These are phyloP conservation scores for Petromus typicus DNA, from an alignment of 2,113 vertebrate species.

Conservation along the genomic window DNA sequence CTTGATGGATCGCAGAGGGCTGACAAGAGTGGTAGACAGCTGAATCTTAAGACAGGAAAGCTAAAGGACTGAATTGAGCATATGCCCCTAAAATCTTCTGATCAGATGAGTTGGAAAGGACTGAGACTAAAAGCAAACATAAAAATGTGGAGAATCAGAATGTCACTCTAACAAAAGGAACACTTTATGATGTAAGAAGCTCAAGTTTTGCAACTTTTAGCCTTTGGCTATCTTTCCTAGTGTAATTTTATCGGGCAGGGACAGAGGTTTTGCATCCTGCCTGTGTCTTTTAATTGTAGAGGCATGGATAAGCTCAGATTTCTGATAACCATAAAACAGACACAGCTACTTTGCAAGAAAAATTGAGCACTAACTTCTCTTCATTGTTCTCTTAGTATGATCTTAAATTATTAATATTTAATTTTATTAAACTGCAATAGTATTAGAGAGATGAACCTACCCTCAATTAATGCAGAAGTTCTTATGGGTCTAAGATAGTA, in stretches of 20 bases:
- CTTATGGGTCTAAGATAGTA: not conserved
- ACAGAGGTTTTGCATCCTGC: not conserved
- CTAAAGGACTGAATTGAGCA: not conserved
- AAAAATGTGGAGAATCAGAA: not conserved
- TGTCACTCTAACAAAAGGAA: not conserved
- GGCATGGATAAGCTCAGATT: not conserved
- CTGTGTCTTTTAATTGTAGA: not conserved
- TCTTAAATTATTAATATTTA: not conserved
- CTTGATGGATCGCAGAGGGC: not conserved
- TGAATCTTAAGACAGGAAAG: not conserved
- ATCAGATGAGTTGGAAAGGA: not conserved
- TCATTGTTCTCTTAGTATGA: not conserved
- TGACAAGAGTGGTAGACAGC: not conserved
- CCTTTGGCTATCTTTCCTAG: not conserved
- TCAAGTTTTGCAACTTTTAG: not conserved
- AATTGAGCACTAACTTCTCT: not conserved
- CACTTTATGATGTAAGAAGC: not conserved
- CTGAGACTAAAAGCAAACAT: not conserved
- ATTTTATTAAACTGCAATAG: not conserved
- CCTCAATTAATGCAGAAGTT: not conserved
- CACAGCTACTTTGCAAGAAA: not conserved
- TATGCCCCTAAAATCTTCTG: not conserved
- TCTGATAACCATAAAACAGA: not conserved
- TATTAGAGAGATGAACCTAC: not conserved
- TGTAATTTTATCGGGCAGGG: not conserved